phyloP scores from a whole-genome alignment of 1,140 invertebrate species.

The Drosophila sucinea region DNA sequence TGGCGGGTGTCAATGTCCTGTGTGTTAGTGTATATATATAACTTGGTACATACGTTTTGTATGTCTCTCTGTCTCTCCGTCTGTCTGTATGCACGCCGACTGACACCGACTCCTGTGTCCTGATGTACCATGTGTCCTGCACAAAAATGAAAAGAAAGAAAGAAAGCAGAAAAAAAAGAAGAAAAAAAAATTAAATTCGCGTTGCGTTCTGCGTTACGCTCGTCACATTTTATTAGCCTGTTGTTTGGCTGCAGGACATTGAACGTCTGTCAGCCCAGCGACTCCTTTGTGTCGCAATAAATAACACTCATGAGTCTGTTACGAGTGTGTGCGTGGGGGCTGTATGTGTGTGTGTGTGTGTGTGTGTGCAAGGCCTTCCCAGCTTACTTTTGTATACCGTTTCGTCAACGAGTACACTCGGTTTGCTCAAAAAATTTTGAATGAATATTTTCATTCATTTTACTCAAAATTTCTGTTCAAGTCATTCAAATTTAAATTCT shows the following conservation, averaged over 20 bases:
- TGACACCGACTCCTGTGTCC: neutral
- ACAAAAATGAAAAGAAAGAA: slow-evolving; percentile 16
- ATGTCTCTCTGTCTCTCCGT: too few species aligned
- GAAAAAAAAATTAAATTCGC: slow-evolving; percentile 62
- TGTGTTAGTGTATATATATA: slow-evolving; percentile 16
- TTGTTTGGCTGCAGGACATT: slow-evolving; percentile 78
- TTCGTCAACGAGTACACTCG: neutral
- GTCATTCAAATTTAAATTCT: too few species aligned
- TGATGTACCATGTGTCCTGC: slow-evolving; percentile 38
- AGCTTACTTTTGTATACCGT: slow-evolving; percentile 30
- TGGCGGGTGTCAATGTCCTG: slow-evolving; percentile 76
- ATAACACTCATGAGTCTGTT: slow-evolving; percentile 54
- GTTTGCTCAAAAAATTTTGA: neutral
- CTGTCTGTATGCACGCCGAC: neutral
- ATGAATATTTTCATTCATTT: too few species aligned
- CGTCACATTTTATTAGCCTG: slow-evolving; percentile 79
- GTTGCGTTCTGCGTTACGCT: slow-evolving; percentile 71
- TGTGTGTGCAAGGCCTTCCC: slow-evolving; percentile 34
- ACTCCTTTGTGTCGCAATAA: slow-evolving; percentile 76
- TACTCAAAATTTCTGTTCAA: too few species aligned
- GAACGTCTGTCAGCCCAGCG: slow-evolving; percentile 65
- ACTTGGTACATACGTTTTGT: slow-evolving; percentile 6
- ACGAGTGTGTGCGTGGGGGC: neutral
- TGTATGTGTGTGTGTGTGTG: slow-evolving; percentile 21
- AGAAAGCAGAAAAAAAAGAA: neutral